These are phyloP conservation scores for Ephestia elutella DNA, from an alignment of 1,140 invertebrate genomes.

Conservation along the genomic window DNA sequence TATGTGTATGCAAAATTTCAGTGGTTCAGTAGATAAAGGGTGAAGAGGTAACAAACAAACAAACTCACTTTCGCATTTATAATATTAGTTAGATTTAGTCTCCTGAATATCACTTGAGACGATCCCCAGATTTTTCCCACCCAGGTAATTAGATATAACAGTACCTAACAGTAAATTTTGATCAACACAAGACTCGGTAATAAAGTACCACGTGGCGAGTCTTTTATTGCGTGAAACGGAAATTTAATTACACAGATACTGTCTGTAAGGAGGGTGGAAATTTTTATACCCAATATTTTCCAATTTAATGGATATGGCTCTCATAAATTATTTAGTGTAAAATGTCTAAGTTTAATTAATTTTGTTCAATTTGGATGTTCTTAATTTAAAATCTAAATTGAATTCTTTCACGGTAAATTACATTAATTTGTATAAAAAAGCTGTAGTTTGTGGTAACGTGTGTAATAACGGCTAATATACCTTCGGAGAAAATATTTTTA, in stretches of 20 bases:
- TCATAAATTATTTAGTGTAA: background rate
- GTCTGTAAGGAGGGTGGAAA: constrained; percentile 17
- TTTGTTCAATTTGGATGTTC: background rate
- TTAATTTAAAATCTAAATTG: no score
- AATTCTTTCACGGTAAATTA: no score
- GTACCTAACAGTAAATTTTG: constrained; percentile 34
- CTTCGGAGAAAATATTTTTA: no score
- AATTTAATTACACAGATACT: constrained; percentile 33
- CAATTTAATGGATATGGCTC: constrained; percentile 19
- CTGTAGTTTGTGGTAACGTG: no score
- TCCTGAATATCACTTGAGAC: no score
- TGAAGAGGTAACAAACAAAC: no score
- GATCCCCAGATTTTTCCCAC: background rate
- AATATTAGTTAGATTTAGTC: no score
- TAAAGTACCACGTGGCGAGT: constrained; percentile 38
- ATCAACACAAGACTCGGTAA: constrained; percentile 35
- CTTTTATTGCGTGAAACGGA: constrained; percentile 32
- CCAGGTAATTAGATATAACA: background rate
- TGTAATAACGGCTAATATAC: no score
- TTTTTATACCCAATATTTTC: constrained; percentile 31
- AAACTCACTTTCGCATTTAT: no score
- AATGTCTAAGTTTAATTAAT: background rate
- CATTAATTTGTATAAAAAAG: no score
- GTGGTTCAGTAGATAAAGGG: no score
- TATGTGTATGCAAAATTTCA: no score